Conservation (phyloP, 2,113 vertebrate species). For the Donacobius atricapilla region DNA sequence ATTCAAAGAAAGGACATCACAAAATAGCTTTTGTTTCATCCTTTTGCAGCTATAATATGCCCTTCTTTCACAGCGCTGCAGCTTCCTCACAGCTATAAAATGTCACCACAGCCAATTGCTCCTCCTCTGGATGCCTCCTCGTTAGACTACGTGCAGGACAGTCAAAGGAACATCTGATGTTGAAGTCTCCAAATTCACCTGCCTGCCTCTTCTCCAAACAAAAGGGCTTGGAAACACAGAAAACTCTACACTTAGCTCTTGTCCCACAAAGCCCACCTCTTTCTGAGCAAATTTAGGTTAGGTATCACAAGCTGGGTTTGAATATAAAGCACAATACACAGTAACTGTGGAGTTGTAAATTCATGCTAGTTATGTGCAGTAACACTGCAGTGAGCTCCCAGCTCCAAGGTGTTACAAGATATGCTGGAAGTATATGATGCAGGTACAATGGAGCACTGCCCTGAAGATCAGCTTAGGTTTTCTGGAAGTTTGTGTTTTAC, state of each 20-base stretch:
- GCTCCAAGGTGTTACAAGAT: not conserved
- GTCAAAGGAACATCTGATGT: not conserved
- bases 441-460: not conserved
- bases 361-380: not conserved
- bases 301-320: not conserved
- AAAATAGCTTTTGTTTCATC: not conserved
- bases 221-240: not conserved
- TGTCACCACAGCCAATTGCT: accelerated
- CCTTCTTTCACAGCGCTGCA: not conserved
- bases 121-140: not conserved
- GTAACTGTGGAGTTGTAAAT: not conserved
- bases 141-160: accelerated
- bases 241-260: not conserved
- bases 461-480: not conserved
- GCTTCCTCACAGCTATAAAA: not conserved
- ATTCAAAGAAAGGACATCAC: not conserved
- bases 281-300: not conserved
- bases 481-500: not conserved
- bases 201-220: not conserved
- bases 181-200: not conserved
- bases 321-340: not conserved
- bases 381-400: not conserved
- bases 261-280: not conserved
- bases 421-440: not conserved
- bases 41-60: not conserved